Evolutionary conservation across 1,140 invertebrate species (phyloP), one percentile per base, ranked within the genome.

Genomic region (Conopomorpha cramerella): DNA sequence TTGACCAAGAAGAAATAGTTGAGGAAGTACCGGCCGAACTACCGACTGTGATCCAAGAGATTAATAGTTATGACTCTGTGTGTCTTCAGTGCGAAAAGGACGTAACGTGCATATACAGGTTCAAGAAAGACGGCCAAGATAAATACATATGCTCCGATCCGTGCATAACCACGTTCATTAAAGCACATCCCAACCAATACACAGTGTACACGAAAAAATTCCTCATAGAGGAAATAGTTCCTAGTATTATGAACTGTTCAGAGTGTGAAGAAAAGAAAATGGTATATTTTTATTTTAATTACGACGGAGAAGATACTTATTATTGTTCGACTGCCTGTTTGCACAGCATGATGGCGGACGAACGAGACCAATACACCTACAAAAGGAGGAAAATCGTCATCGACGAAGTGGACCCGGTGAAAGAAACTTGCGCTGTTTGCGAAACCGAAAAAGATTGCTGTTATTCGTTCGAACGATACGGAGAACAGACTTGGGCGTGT

Each of bases 251-350:
- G n/a, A 51, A 44, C 10, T 80, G 78, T 35, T 64, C 70, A 2
- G 66, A 79, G 34, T 80, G 78, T 46, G 62, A 65, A 36, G 61
- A 73, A 36, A 51, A 49, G 16, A 81, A 74, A 52, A 46, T 45
- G 1, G 82, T 80, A 47, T 82, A 80, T 45, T 83, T 82, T 40
- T 80, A 78, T 45, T 78, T 82, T 35, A 68, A 78, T 18, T 77
- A 70, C 34, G 79, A 81, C 11, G 76, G 62, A 6, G 72, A 78
- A 43, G 68, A 80, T 16, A 77, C 68, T 2, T 67, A 67, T 40
- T 81, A 81, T 18, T 83, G 82, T 45, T 79, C 73, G 14, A 45
- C 78, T 36, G 49, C 62, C 15, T 84, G 82, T 37, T 68, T 82
- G 15, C 66, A 82, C 41, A 63, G 77, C 16, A 68, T 83, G 46